Evolutionary conservation across 2,113 vertebrate species (phyloP), one percentile per base, ranked within the genome.

Genomic region (Crotalus horridus): DNA sequence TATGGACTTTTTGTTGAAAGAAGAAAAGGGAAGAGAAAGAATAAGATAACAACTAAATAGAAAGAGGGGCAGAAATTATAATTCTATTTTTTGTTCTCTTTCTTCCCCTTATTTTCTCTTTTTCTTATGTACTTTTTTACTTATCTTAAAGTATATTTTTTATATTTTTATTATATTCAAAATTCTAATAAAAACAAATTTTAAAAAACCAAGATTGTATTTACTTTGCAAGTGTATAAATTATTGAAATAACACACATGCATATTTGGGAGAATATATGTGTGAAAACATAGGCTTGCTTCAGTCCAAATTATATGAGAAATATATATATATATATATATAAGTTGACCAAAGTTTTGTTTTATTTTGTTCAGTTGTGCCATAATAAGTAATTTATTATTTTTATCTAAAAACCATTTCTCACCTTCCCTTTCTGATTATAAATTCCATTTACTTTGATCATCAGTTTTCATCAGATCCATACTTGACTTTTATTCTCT

Each of bases 371-470:
- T 89, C n/a, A 43, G 46, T 7, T 23, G 26, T 55, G 53, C 23
- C 4, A 10, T 89, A 88, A 56, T 9, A 81, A 48, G 56, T 46
- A 6, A 89, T 8, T n/a, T 53, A 4, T 92, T 74, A 53, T 43
- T 89, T 92, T 89, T 54, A 43, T 59, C 46, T 20, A 24, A 21
- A 26, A 26, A 1, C 7, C 15, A 6, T 86, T 90, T 39, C 20
- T 61, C 74, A 29, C 8, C 29, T 64, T 17, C 33, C 3, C 33
- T 48, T 33, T 12, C 43, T 85, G 48, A 64, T 58, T 95, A 93
- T 89, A 92, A 58, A 33, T 95, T 90, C 94, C 88, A 58, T 92
- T 15, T 61, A 51, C 69, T 23, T 0, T 0, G 21, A 56, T 92
- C 0, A 51, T 74, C 43, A 51, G 9, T 92, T 92, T 90, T 85